Percentiles rank a stretch among this genome's conserved stretches.
Conservation (phyloP, 2,888 invertebrate species). For the Helleia helle region DNA sequence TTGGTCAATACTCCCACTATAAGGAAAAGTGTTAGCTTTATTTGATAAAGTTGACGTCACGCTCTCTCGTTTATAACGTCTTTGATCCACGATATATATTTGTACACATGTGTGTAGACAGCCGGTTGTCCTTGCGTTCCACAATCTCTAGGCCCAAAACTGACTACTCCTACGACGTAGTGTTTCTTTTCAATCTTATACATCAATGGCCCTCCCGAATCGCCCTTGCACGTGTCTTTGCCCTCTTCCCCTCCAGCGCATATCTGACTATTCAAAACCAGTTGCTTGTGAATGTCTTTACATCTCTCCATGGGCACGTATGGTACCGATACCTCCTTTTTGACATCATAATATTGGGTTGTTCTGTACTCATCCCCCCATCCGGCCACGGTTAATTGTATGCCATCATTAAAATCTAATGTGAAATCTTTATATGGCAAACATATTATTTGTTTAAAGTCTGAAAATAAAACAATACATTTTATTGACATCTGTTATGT, state of each 20-base stretch:
- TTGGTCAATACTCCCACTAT: too few species aligned
- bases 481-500: too few species aligned
- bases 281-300: background rate
- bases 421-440: slow-evolving; percentile 26
- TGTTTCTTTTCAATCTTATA: slow-evolving; percentile 22
- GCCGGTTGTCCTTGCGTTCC: slow-evolving; percentile 34
- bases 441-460: slow-evolving; percentile 47
- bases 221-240: slow-evolving; percentile 43
- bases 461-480: slow-evolving; percentile 28
- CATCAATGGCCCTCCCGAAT: slow-evolving; percentile 45
- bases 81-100: slow-evolving; percentile 37
- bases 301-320: slow-evolving; percentile 28
- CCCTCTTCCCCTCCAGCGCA: slow-evolving; percentile 42
- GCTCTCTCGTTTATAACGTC: slow-evolving; percentile 15
- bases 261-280: slow-evolving; percentile 30
- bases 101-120: slow-evolving; percentile 37
- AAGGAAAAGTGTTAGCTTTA: too few species aligned
- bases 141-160: slow-evolving; percentile 34
- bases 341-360: slow-evolving; percentile 23
- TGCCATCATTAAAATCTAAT: slow-evolving; percentile 18
- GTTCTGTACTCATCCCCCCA: slow-evolving; percentile 34
- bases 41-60: background rate
- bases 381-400: slow-evolving; percentile 32
- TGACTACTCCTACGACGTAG: slow-evolving; percentile 41
- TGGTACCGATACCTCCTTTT: slow-evolving; percentile 38